These are phyloP conservation scores for Agrotis clavis DNA, from an alignment of 2,888 invertebrate species.

Conservation along the genomic window DNA sequence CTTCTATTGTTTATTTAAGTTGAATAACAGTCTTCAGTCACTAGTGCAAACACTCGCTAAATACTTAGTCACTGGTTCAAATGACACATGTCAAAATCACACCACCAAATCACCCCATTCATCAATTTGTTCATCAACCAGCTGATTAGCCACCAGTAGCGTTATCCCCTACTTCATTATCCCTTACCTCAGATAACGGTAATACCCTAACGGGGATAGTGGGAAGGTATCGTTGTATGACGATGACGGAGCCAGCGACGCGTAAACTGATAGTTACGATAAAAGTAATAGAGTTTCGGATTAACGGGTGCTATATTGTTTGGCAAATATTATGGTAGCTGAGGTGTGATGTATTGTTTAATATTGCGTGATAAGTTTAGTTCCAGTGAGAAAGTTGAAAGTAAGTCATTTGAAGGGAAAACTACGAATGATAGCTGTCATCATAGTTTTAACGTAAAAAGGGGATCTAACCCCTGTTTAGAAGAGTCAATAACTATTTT, in stretches of 20 bases:
- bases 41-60: not conserved
- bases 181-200: slow-evolving; percentile 35
- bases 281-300: slow-evolving; percentile 79
- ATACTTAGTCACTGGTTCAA: not conserved
- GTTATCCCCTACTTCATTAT: slow-evolving; percentile 35
- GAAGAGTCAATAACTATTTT: too few species aligned
- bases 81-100: not conserved
- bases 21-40: too few species aligned
- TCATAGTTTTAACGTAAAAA: too few species aligned
- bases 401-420: too few species aligned
- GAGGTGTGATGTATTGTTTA: slow-evolving; percentile 34
- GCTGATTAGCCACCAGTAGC: slow-evolving; percentile 35
- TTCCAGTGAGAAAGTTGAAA: not conserved
- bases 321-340: slow-evolving; percentile 36
- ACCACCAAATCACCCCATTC: slow-evolving; percentile 19
- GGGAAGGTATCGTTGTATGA: slow-evolving; percentile 34
- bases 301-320: slow-evolving; percentile 69
- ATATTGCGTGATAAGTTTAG: slow-evolving; percentile 2
- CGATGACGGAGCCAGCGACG: slow-evolving; percentile 53
- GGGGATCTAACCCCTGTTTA: too few species aligned
- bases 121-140: slow-evolving; percentile 47
- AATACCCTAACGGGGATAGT: slow-evolving; percentile 32
- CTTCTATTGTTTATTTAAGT: too few species aligned
- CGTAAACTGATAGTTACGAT: slow-evolving; percentile 76
- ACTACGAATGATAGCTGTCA: too few species aligned